Base-by-base conservation (phyloP, 2,888 invertebrate species). In the Conomelus anceps region DNA sequence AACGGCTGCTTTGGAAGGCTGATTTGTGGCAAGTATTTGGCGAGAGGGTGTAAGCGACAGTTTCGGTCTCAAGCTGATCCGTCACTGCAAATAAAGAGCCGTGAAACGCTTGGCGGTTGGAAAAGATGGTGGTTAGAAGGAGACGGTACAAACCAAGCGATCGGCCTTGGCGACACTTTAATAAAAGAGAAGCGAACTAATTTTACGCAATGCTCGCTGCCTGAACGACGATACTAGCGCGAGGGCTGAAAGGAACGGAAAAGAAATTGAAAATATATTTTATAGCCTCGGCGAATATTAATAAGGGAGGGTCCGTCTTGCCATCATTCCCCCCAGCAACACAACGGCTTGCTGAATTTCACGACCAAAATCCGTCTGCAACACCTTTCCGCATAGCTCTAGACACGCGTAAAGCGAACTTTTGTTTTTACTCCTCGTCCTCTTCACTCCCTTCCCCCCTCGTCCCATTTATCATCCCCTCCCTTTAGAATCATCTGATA, bases 221-320 rank as follows among this genome's bases (percentile, higher is more conserved):
- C 63, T 63, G n/a, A n/a, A 63, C 63, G 63, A 87, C 29, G 34
- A 87, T 87, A 29, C 29, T 87, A 26, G 26, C 87, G 88, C 17
- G 13, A 88, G 63, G 63, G 63, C 63, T 63, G 63, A 63, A 34
- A 34, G 34, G 7, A 34, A 29, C 26, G 84, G 22, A 85, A 85
- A 88, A 26, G 88, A 88, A 88, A 88, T 88, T 88, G 88, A 88
- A 88, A 88, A 88, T 88, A 88, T 88, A 85, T 88, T 88, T 88
- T 88, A 88, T 84, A 88, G 29, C 88, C 85, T 85, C 85, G 22
- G 24, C 85, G 88, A 88, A 88, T 85, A 88, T 88, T 88, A 88
- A 88, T 88, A 88, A 84, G 88, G 29, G 63, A 63, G 63, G 63
- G 63, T 1, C 34, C 63, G 34, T 34, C 34, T 34, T 34, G 1